Conservation (phyloP, 2,888 invertebrate genomes). For the Melanotus villosus region DNA sequence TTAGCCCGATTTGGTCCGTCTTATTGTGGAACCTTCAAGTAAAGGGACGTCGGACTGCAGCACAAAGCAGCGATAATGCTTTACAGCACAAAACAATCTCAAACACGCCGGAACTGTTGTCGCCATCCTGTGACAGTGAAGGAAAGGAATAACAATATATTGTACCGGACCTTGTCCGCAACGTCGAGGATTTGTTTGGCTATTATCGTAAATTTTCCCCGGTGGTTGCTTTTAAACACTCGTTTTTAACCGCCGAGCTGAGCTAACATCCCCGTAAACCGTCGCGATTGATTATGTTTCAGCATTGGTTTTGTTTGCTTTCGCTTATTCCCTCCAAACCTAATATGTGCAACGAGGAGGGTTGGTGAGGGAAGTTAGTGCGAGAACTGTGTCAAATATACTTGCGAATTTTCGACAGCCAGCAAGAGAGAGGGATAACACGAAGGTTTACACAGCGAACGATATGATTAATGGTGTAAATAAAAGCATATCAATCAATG, state of each 20-base stretch:
- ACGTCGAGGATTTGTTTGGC: conserved; percentile 43
- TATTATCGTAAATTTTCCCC: conserved; percentile 45
- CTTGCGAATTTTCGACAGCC: conserved; percentile 19
- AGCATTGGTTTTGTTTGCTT: conserved; percentile 41
- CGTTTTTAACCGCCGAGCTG: conserved; percentile 40
- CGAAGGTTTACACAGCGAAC: conserved; percentile 25
- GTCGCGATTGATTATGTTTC: conserved; percentile 41
- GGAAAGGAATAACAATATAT: conserved; percentile 40
- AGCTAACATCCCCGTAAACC: conserved; percentile 40
- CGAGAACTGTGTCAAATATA: conserved; percentile 31
- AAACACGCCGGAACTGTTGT: conserved; percentile 26
- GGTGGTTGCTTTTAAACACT: conserved; percentile 42
- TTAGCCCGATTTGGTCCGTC: conserved; percentile 19
- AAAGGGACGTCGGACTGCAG: conserved; percentile 5
- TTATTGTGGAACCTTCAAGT: conserved; percentile 8
- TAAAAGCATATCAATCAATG: conserved; percentile 39
- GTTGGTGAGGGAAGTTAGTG: not conserved
- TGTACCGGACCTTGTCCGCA: conserved; percentile 39
- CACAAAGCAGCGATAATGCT: conserved; percentile 19
- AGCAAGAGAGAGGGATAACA: not conserved
- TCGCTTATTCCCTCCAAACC: conserved; percentile 20
- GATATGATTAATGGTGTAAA: conserved; percentile 38
- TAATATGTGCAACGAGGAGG: conserved; percentile 5
- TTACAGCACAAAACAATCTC: conserved; percentile 29
- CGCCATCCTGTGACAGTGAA: conserved; percentile 33